Evolutionary conservation across 2,113 vertebrate species (phyloP).

Genomic region (Emydura subglobosa): DNA sequence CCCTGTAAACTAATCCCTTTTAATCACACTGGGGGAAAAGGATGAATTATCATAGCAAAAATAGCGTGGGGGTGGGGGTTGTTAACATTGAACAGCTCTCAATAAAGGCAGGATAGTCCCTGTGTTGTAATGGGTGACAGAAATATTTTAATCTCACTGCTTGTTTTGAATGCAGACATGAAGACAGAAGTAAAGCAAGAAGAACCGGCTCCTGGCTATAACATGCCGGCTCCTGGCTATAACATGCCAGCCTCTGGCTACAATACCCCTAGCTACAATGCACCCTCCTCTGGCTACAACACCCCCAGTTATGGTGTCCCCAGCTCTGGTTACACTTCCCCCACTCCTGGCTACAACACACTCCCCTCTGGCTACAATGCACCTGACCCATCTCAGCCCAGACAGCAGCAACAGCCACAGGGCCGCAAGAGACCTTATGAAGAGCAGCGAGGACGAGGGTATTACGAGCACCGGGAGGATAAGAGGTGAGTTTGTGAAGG

Average conservation of each 20-base stretch:
- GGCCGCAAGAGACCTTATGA: slow-evolving; percentile 87
- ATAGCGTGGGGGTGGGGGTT: neutral
- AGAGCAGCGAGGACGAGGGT: slow-evolving; percentile 83
- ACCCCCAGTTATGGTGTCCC: neutral
- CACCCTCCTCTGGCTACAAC: neutral
- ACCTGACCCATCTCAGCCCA: slow-evolving; percentile 54
- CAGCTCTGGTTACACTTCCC: neutral
- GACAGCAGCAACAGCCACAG: slow-evolving; percentile 66
- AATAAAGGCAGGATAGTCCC: neutral
- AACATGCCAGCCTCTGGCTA: neutral
- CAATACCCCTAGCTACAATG: neutral
- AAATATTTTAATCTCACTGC: neutral
- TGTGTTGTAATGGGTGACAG: fast-evolving
- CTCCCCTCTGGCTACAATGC: slow-evolving; percentile 42
- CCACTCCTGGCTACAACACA: neutral
- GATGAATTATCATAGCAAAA: neutral
- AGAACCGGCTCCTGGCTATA: slow-evolving; percentile 4
- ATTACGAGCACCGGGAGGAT: slow-evolving; percentile 89
- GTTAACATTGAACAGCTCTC: neutral
- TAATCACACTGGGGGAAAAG: neutral
- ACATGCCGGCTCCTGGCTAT: neutral
- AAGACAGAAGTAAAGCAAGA: slow-evolving; percentile 76
- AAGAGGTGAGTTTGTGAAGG: slow-evolving; percentile 78
- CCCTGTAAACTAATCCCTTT: neutral
- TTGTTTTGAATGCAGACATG: slow-evolving; percentile 49